These are phyloP conservation scores for Dendrocopos noguchii DNA, from an alignment of 2,113 vertebrate genomes.

Conservation along the genomic window DNA sequence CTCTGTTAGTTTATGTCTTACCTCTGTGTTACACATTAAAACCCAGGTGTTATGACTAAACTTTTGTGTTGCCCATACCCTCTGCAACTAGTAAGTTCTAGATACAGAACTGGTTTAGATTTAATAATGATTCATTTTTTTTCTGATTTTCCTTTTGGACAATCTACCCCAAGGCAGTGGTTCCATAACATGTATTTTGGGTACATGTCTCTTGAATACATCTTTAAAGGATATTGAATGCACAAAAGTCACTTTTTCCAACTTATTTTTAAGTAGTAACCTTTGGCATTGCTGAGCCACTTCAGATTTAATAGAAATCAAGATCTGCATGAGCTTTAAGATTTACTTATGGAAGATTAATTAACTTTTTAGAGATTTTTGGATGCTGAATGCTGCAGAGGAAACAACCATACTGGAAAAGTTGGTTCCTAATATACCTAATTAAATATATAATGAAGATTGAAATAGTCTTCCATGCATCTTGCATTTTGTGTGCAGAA, in stretches of 20 bases:
- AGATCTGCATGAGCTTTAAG: neutral
- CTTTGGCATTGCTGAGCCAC: neutral
- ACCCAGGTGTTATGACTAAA: constrained; percentile 47
- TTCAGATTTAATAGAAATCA: neutral
- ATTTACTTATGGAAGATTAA: neutral
- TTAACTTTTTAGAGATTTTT: neutral
- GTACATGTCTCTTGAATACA: neutral
- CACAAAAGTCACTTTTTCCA: neutral
- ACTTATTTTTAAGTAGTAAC: neutral
- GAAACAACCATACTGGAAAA: neutral
- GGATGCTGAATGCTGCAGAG: neutral
- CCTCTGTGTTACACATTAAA: neutral
- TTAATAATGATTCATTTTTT: neutral
- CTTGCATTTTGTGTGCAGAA: neutral
- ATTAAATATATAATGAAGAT: neutral
- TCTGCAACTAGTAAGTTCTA: neutral
- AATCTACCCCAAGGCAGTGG: neutral
- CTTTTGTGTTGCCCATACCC: neutral
- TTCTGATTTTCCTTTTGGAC: neutral
- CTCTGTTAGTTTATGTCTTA: constrained; percentile 53
- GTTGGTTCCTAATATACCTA: neutral
- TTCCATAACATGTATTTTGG: neutral
- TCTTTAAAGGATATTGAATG: neutral
- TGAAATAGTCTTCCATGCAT: neutral
- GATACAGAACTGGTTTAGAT: neutral